These are phyloP conservation scores for Microctonus hyperodae DNA, from an alignment of 2,888 invertebrate genomes.

Conservation along the genomic window DNA sequence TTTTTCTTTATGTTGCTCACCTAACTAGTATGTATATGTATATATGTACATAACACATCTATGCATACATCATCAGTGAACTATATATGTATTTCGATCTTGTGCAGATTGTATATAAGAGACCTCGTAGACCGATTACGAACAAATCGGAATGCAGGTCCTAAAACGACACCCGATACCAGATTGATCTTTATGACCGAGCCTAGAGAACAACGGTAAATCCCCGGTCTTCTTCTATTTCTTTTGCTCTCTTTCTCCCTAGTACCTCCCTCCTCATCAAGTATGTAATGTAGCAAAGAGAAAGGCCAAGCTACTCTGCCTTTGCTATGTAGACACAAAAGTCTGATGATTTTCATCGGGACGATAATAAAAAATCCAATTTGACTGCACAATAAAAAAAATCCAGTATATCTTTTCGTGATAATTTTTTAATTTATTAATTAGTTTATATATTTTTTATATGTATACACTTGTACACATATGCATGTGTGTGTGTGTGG, in stretches of 20 bases:
- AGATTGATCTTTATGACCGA: conserved; percentile 19
- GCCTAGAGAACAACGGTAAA: conserved; percentile 28
- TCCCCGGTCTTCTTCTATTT: background rate
- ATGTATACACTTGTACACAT: too few species aligned
- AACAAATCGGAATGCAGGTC: conserved; percentile 16
- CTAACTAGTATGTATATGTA: background rate
- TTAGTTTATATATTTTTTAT: too few species aligned
- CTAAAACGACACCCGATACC: conserved; percentile 18
- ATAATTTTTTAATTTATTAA: conserved; percentile 5
- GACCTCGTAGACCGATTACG: background rate
- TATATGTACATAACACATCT: too few species aligned
- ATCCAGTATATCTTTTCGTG: background rate
- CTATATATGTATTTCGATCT: background rate
- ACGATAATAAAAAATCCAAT: conserved; percentile 3
- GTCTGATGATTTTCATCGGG: conserved; percentile 14
- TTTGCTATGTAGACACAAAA: background rate
- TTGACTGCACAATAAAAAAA: background rate
- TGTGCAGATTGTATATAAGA: background rate
- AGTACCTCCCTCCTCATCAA: background rate
- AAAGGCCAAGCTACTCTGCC: background rate
- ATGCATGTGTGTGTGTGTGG: background rate
- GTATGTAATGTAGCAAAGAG: background rate
- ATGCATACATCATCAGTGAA: background rate
- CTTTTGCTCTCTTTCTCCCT: conserved; percentile 5
- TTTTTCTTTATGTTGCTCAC: conserved; percentile 1